Base-by-base conservation (phyloP, 1,140 invertebrate species). In the Ridgeia piscesae region DNA sequence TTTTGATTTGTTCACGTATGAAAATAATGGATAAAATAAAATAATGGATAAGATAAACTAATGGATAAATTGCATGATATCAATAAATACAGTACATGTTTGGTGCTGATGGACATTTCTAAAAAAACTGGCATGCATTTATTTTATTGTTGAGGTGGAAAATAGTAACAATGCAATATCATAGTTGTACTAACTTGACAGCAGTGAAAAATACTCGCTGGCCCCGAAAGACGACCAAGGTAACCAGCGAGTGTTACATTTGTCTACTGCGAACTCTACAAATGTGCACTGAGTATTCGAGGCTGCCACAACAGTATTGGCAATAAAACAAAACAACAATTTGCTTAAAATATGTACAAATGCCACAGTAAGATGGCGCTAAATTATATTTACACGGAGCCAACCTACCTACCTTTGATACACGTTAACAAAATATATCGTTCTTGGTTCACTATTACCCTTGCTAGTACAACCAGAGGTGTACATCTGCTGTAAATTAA, bases 291-390 rank as follows among this genome's bases (percentile, higher is more conserved):
- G 58, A 77, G 27, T 77, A 77, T 77, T 77, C 58, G 11, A 4
- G 58, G 17, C 27, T 77, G 58, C 58, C 27, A 9, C 27, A 31
- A 31, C 6, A 77, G 8, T 27, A 31, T 77, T 14, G 14, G 58
- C 58, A 77, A 77, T 77, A 9, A 77, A 77, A 77, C 11, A 77
- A 17, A 77, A 77, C 11, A 17, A 77, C 6, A 42, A 77, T 77
- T 77, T 77, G 58, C 58, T 77, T 77, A 77, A 77, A 77, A 77
- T 77, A 77, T 77, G 58, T 77, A 77, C 58, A 77, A 77, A 77
- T 77, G 58, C 58, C 58, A 77, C 58, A 77, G 14, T 77, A 77
- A 77, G 58, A 77, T 77, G 58, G 58, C 58, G 27, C 58, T 77
- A 77, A 77, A 77, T 77, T 77, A 77, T 77, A 77, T 77, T 77